Base-by-base conservation (phyloP, 2,888 invertebrate genomes). In the Asteroscopus sphinx region DNA sequence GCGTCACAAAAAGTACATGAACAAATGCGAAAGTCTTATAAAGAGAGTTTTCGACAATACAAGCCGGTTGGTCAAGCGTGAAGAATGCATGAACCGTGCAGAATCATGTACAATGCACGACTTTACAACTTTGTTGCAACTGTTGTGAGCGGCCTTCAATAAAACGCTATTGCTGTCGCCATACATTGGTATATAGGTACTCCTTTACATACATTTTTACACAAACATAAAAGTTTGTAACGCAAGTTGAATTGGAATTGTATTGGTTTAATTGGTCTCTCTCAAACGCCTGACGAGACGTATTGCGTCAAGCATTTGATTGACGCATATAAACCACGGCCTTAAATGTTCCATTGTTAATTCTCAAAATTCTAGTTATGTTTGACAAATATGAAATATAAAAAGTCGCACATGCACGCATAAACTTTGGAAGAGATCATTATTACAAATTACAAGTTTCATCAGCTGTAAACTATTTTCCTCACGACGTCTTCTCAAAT, bases 41-140 rank as follows among this genome's bases (percentile, higher is more conserved):
- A 52, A 75, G 47, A 53, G 56, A 75, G 49, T 66, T 75, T 60
- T 67, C 61, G 42, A 72, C 55, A 46, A 64, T 61, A 71, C 33
- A 30, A 58, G 47, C 53, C 16, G 76, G 67, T 77, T 76, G 73
- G 76, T 81, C 80, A 79, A 79, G 80, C 83, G 86, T 83, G 77
- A 84, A 85, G 82, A 81, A 87, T 86, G 82, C 80, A 83, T 79
- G 84, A 73, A 73, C 71, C 79, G 72, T 77, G 72, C 72, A 72
- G 64, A 79, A 83, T 84, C 77, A 78, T 68, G 72, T 77, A 73
- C 83, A 86, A 82, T 79, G 77, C 79, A 68, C 63, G 73, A 78
- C 78, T 84, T 81, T 62, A 64, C 73, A 66, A 77, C 54, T 68
- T 72, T 66, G 59, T 72, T 46, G 55, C 51, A 30, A 54, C 46